Conservation (phyloP, 2,797 vertebrate species). For the Alectoris magna region DNA sequence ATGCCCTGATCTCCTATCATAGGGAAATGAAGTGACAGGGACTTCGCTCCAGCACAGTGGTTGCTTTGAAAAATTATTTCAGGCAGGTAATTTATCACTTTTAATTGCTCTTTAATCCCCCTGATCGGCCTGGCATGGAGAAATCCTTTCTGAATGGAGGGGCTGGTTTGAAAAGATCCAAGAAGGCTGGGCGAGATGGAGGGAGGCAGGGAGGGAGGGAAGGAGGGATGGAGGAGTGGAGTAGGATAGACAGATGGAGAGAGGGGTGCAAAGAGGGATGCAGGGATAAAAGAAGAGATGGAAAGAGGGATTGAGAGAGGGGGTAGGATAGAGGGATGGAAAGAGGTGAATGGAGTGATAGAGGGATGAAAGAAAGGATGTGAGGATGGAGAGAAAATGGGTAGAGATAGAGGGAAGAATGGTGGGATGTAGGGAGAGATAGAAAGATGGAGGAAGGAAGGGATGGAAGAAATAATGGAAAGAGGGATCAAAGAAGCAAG, state of each 20-base stretch:
- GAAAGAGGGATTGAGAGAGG: not conserved
- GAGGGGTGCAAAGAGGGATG: not conserved
- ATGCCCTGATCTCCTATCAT: conserved; percentile 56
- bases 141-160: conserved; percentile 88
- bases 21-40: conserved; percentile 77
- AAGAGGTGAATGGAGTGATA: not conserved
- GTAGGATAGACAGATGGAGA: not conserved
- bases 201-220: not conserved
- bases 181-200: conserved; percentile 19
- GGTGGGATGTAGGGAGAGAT: not conserved
- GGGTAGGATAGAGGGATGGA: not conserved
- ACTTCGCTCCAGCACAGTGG: conserved; percentile 82
- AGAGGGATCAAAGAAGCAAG: too few species aligned
- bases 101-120: conserved; percentile 92
- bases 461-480: not conserved
- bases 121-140: conserved; percentile 91
- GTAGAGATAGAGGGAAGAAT: not conserved
- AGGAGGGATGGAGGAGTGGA: not conserved
- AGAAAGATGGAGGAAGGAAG: not conserved
- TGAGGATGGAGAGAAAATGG: too few species aligned
- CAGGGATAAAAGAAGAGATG: not conserved
- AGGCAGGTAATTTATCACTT: conserved; percentile 84
- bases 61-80: conserved; percentile 80
- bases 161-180: conserved; percentile 76
- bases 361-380: not conserved